Base-by-base conservation (phyloP, 1,140 invertebrate genomes). In the Triops longicaudatus region DNA sequence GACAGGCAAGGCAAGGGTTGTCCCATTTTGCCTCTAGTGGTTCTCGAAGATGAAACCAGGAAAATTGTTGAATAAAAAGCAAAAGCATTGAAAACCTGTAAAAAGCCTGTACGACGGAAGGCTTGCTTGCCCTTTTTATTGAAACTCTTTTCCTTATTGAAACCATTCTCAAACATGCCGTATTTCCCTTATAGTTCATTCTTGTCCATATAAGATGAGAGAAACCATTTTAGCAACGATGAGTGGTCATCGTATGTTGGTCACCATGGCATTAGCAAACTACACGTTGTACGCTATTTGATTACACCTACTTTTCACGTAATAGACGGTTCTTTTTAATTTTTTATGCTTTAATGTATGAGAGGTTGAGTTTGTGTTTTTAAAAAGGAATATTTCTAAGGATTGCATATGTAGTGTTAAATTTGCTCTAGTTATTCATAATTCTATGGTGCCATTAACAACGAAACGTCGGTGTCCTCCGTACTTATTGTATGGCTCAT, bases 31-130 rank as follows among this genome's bases (percentile, higher is more conserved):
- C 50, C 50, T 63, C 50, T 17, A 22, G 50, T 63, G 50, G 6
- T 63, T 63, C 50, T 63, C 22, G 50, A 63, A 63, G 50, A 63
- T n/a, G 50, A 63, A 63, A 63, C 50, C 50, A 63, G 50, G 50
- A 63, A 63, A 63, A 63, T 63, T 14, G 22, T 9, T 14, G 1
- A 17, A 14, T 22, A 63, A 63, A 63, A 63, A 63, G 50, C 50
- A 22, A 63, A 63, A 63, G 50, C n/a, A 63, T 63, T 63, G 17
- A 17, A 63, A 4, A 37, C 31, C 31, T 37, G 31, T 37, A 63
- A 63, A 63, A 9, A 63, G 10, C 0, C 14, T 17, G 50, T 17
- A 2, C 10, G 22, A 63, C 0, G 50, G n/a, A 63, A 63, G 50
- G 44, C 7, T 63, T 63, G 17, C 50, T 63, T 63, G n/a, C 50